These are phyloP conservation scores for Holotrichia oblita DNA, from an alignment of 1,140 invertebrate species.

Conservation along the genomic window DNA sequence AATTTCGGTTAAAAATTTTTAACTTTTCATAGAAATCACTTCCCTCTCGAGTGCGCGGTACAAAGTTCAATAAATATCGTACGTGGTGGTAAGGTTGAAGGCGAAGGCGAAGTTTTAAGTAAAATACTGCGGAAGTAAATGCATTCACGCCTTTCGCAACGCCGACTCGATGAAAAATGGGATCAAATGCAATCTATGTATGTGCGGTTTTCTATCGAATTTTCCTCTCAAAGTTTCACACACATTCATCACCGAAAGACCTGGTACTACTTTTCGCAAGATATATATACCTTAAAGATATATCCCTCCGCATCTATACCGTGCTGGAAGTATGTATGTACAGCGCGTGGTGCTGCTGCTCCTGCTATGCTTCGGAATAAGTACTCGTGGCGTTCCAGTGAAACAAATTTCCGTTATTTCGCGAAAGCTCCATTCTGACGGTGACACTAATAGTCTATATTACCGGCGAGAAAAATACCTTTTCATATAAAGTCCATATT, in stretches of 20 bases:
- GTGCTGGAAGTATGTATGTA: not conserved
- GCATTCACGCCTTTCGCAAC: constrained; percentile 18
- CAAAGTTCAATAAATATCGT: constrained; percentile 32
- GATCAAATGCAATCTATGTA: constrained; percentile 44
- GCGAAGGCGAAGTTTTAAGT: constrained; percentile 21
- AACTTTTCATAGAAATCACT: constrained; percentile 24
- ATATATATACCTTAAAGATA: constrained; percentile 15
- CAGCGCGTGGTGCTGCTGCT: not conserved
- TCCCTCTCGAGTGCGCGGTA: not conserved
- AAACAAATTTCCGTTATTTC: constrained; percentile 46
- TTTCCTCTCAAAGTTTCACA: constrained; percentile 42
- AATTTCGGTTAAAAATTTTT: not conserved
- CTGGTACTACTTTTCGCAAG: constrained; percentile 1
- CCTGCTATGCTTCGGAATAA: not conserved
- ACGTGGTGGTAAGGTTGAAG: not conserved
- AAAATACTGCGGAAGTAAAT: constrained; percentile 35
- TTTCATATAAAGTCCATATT: constrained; percentile 44
- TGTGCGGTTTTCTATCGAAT: constrained; percentile 45
- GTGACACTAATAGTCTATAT: constrained; percentile 47
- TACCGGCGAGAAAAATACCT: constrained; percentile 42
- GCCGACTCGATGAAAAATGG: constrained; percentile 42
- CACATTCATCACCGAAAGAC: constrained; percentile 40
- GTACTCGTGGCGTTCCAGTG: constrained; percentile 32
- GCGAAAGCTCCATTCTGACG: constrained; percentile 40
- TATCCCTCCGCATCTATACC: not conserved